Conservation (phyloP, 2,797 vertebrate genomes). For the Cheracebus regulus region DNA sequence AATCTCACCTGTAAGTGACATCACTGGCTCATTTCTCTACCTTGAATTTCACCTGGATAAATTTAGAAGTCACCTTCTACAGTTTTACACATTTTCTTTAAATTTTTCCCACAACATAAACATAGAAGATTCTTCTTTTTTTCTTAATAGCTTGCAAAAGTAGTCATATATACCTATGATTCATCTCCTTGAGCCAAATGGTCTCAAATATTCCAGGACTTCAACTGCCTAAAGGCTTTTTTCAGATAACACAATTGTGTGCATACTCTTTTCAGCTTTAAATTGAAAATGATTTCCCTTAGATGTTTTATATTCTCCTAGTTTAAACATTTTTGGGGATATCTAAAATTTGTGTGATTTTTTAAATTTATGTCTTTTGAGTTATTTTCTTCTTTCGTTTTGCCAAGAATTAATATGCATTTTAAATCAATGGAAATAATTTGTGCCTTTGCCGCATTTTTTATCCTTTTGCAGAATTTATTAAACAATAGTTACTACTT, state of each 20-base stretch:
- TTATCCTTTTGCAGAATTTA: neutral
- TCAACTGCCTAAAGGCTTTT: neutral
- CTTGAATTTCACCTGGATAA: constrained; percentile 26
- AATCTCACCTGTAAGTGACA: neutral
- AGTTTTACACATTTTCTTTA: neutral
- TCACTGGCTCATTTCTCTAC: neutral
- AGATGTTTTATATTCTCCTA: neutral
- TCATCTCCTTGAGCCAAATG: neutral
- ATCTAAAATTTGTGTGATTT: constrained; percentile 9
- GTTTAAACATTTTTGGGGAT: neutral
- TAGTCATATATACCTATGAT: neutral
- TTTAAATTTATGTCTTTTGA: neutral
- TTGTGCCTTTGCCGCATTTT: neutral
- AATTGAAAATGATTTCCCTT: constrained; percentile 14
- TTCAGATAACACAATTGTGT: constrained; percentile 12
- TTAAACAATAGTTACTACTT: neutral
- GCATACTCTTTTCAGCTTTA: constrained; percentile 22
- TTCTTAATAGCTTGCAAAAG: constrained; percentile 22
- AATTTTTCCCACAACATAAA: neutral
- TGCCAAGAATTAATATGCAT: neutral
- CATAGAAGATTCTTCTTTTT: neutral
- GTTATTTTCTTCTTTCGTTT: constrained; percentile 3
- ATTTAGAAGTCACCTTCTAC: neutral
- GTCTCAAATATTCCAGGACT: constrained; percentile 52
- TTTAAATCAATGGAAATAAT: constrained; percentile 43